Evolutionary conservation across 2,888 invertebrate species (phyloP).

Genomic region (Herminia tarsipennalis): DNA sequence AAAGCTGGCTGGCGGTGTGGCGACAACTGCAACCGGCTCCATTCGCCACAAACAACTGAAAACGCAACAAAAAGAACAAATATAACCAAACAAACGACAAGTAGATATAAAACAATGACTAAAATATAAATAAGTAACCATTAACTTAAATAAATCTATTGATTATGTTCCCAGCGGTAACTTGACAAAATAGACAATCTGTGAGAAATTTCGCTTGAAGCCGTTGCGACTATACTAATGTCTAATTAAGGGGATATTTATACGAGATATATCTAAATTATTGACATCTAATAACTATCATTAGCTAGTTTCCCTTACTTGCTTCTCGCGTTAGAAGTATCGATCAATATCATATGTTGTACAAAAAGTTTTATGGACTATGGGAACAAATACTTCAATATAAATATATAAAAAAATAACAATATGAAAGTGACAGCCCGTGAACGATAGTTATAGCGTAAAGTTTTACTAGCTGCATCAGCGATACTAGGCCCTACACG

Average conservation of each 20-base stretch:
- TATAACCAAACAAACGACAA: slow-evolving; percentile 27
- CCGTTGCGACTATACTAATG: slow-evolving; percentile 5
- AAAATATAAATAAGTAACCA: slow-evolving; percentile 41
- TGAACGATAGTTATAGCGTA: slow-evolving; percentile 21
- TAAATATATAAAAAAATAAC: no score
- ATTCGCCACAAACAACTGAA: slow-evolving; percentile 44
- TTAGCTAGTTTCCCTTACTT: no score
- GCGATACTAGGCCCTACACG: slow-evolving; percentile 5
- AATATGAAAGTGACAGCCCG: slow-evolving; percentile 3
- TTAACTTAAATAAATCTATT: slow-evolving; percentile 51
- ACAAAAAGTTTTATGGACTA: no score
- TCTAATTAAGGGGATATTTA: not conserved
- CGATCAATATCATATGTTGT: no score
- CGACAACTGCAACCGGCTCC: slow-evolving; percentile 3
- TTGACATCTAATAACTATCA: no score
- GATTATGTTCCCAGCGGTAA: slow-evolving; percentile 56
- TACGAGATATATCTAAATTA: no score
- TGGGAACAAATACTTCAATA: no score
- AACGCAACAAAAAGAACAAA: slow-evolving; percentile 48
- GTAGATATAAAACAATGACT: slow-evolving; percentile 40
- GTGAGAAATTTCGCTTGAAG: slow-evolving; percentile 62
- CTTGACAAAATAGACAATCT: slow-evolving; percentile 51
- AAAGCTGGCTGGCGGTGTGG: not conserved
- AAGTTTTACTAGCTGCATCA: slow-evolving; percentile 15
- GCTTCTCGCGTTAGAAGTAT: no score